Conservation (phyloP, 2,113 vertebrate genomes). For the Pollachius pollachius region DNA sequence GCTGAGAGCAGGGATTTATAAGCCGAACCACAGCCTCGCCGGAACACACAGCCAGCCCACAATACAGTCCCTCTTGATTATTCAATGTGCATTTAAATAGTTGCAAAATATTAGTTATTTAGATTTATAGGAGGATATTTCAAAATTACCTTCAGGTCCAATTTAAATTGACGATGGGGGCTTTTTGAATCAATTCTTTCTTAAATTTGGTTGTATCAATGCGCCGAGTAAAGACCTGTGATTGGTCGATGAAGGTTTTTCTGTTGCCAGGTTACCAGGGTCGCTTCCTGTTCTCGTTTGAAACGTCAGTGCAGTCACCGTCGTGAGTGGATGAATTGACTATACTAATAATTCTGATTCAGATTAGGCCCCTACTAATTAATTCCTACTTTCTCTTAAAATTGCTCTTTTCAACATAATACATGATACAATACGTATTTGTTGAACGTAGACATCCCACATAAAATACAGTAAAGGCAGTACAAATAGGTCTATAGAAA, state of each 20-base stretch:
- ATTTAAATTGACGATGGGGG: background rate
- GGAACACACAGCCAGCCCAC: constrained; percentile 16
- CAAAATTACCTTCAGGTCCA: background rate
- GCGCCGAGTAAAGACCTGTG: constrained; percentile 48
- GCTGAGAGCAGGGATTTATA: constrained; percentile 60
- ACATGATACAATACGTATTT: no score
- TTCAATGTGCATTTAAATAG: background rate
- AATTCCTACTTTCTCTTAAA: background rate
- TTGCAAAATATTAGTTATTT: background rate
- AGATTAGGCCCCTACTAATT: background rate
- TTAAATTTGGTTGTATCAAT: constrained; percentile 44
- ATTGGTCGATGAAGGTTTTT: constrained; percentile 68
- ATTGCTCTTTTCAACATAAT: no score
- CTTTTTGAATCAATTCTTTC: constrained; percentile 6
- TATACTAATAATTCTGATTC: background rate
- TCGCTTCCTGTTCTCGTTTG: background rate
- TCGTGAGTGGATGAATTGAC: background rate
- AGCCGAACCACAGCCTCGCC: constrained; percentile 57
- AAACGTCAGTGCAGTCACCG: background rate
- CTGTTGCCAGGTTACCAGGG: constrained; percentile 66
- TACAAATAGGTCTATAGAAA: no score
- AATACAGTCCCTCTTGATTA: constrained; percentile 11
- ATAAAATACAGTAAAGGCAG: no score
- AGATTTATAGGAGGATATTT: background rate
- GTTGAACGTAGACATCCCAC: no score